Evolutionary conservation across 2,797 vertebrate species (phyloP).

Genomic region (Lepus oiostolus): DNA sequence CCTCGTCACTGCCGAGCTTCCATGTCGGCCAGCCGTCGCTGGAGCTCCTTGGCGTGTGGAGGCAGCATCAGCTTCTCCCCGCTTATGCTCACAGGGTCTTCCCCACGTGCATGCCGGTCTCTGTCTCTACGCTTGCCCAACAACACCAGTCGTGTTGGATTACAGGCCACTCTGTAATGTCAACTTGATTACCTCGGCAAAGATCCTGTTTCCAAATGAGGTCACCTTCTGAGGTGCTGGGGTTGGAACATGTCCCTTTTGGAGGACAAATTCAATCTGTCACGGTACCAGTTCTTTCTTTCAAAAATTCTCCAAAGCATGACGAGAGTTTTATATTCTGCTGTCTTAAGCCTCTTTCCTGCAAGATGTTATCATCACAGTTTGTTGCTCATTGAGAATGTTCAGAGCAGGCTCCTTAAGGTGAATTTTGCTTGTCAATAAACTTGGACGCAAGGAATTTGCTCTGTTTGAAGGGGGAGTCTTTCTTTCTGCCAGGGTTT

Average conservation of each 20-base stretch:
- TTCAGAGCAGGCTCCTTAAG: not conserved
- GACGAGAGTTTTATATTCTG: not conserved
- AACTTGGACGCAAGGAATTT: not conserved
- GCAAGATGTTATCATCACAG: not conserved
- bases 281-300: not conserved
- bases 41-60: not conserved
- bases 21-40: not conserved
- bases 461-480: slow-evolving; percentile 7
- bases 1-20: not conserved
- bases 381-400: not conserved
- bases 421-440: not conserved
- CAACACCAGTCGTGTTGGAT: too few relatives aligned
- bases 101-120: not conserved
- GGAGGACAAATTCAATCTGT: not conserved
- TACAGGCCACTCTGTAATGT: not conserved
- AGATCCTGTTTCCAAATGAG: not conserved
- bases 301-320: not conserved
- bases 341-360: not conserved
- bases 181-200: not conserved
- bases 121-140: not conserved
- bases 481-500: not conserved
- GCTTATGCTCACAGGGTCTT: not conserved
- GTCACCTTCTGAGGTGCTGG: not conserved
- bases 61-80: too few relatives aligned
- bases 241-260: not conserved